phyloP scores from a whole-genome alignment of 2,888 invertebrate genomes.

The Parnassius smintheus region DNA sequence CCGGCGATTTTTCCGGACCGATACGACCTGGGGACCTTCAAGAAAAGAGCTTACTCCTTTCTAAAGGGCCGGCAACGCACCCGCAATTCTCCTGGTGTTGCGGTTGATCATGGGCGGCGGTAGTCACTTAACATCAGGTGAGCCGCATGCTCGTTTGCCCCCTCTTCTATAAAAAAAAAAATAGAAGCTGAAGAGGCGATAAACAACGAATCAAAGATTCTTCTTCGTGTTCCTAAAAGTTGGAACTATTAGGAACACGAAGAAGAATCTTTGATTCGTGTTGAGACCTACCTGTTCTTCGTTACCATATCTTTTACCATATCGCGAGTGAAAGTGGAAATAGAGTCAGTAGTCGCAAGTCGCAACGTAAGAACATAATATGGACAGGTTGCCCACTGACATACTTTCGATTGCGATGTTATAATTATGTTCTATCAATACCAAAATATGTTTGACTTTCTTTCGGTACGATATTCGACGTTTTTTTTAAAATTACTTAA shows the following conservation, averaged over 20 bases:
- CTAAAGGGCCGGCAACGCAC: too few species aligned
- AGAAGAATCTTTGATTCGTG: background rate
- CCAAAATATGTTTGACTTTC: constrained; percentile 31
- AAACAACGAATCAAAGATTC: background rate
- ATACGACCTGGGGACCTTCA: too few species aligned
- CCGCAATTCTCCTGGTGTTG: too few species aligned
- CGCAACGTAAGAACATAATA: constrained; percentile 29
- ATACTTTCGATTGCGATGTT: constrained; percentile 63
- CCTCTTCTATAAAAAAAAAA: too few species aligned
- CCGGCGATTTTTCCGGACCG: too few species aligned
- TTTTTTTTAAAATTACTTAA: background rate
- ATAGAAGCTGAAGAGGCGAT: too few species aligned
- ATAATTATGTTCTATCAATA: constrained; percentile 56
- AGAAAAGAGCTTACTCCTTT: too few species aligned
- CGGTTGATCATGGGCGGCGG: too few species aligned
- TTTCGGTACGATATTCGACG: constrained; percentile 14
- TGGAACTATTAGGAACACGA: background rate
- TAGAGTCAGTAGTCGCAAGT: constrained; percentile 6
- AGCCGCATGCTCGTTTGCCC: too few species aligned
- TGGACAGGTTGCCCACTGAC: constrained; percentile 59
- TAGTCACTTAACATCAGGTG: too few species aligned
- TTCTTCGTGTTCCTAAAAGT: background rate
- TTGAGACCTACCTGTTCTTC: background rate
- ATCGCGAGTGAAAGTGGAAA: constrained; percentile 24
- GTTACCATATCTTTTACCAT: background rate